Percentiles rank a stretch among this genome's conserved stretches.
Conservation (phyloP, 2,113 vertebrate genomes). For the Odocoileus hemionus region DNA sequence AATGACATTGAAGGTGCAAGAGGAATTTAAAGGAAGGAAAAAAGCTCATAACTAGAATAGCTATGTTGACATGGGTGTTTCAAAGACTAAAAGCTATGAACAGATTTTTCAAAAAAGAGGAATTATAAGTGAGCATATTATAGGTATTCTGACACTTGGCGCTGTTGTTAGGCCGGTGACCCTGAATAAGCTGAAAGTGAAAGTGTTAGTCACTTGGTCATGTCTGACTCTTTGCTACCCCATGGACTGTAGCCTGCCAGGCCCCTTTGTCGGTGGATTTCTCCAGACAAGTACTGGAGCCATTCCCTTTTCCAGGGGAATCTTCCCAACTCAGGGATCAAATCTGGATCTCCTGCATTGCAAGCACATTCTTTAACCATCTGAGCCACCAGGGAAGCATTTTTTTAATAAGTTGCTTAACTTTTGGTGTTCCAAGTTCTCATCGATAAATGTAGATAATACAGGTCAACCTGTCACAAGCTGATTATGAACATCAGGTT, state of each 20-base stretch:
- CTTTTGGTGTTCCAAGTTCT: background rate
- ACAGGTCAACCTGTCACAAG: background rate
- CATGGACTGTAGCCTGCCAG: background rate
- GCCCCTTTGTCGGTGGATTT: background rate
- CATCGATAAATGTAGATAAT: conserved; percentile 34
- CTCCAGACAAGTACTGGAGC: background rate
- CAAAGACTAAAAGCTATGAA: conserved; percentile 51
- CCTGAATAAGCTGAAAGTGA: background rate
- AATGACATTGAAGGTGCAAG: conserved; percentile 72
- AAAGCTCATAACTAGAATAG: background rate
- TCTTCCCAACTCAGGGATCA: background rate
- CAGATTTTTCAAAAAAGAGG: conserved; percentile 42
- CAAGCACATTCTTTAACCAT: background rate
- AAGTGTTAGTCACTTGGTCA: background rate
- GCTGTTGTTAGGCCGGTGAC: background rate
- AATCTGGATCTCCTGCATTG: background rate
- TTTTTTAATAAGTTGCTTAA: background rate
- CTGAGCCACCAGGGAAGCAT: background rate
- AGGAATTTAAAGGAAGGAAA: conserved; percentile 67
- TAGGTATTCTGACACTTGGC: conserved; percentile 9
- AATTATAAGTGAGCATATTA: conserved; percentile 57
- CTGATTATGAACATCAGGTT: background rate
- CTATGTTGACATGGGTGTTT: conserved; percentile 55
- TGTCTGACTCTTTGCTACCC: background rate
- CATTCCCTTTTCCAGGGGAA: background rate